Percentiles rank a stretch among this genome's conserved stretches.
phyloP scores from a whole-genome alignment of 2,113 vertebrate genomes.

The Boleophthalmus pectinirostris region DNA sequence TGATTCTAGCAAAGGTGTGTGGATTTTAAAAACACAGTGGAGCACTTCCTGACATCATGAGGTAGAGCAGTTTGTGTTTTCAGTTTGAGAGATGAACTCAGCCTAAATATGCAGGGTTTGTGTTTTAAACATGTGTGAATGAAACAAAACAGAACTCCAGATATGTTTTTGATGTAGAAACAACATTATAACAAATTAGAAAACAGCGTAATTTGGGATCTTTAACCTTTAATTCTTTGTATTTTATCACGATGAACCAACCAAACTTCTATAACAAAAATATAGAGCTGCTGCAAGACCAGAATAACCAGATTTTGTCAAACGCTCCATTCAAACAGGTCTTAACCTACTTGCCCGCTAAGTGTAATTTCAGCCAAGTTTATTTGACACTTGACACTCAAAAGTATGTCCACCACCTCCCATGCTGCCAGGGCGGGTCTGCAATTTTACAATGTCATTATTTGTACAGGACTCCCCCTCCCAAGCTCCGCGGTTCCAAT shows the following conservation, averaged over 20 bases:
- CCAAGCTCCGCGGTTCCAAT: slow-evolving; percentile 68
- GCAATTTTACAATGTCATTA: slow-evolving; percentile 70
- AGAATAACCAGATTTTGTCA: background rate
- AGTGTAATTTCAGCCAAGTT: background rate
- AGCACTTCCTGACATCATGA: too few species aligned
- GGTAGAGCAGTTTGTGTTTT: too few species aligned
- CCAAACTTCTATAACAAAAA: background rate
- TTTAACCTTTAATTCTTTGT: background rate
- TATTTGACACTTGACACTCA: slow-evolving; percentile 4
- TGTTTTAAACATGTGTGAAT: too few species aligned
- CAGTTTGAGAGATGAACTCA: too few species aligned
- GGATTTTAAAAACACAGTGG: too few species aligned
- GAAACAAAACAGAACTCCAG: too few species aligned
- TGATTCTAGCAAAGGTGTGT: too few species aligned
- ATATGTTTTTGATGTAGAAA: too few species aligned
- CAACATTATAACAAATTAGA: too few species aligned
- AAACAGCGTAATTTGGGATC: too few species aligned
- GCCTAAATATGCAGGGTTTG: too few species aligned
- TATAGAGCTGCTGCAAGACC: background rate
- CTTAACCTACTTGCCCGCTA: background rate
- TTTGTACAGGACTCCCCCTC: slow-evolving; percentile 62
- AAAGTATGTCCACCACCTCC: background rate
- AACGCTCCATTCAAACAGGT: background rate
- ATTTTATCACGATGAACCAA: background rate
- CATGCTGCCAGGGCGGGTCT: slow-evolving; percentile 31